A percentile compares a stretch with the other conserved stretches of the same genome.
Conservation (phyloP, 2,888 invertebrate species). For the Latheticus oryzae region DNA sequence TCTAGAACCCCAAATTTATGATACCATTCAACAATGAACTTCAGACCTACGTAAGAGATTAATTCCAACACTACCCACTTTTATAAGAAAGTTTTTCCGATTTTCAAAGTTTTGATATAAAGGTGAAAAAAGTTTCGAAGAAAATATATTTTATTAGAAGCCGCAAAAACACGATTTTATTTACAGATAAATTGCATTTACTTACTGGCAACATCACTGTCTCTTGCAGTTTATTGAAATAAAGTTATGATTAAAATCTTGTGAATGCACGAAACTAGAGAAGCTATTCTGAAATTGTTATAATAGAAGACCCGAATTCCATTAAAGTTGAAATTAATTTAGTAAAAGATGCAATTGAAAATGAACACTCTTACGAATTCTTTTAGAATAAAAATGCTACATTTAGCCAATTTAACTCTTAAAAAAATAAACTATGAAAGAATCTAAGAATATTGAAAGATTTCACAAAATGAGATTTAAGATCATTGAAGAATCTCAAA, state of each 20-base stretch:
- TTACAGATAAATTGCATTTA: no score
- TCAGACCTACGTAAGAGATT: slow-evolving; percentile 8
- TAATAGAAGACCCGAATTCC: no score
- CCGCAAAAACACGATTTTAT: no score
- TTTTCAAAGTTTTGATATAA: slow-evolving; percentile 19
- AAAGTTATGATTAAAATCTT: no score
- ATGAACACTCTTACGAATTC: slow-evolving; percentile 39
- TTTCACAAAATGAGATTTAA: not conserved
- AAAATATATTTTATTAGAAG: slow-evolving; percentile 22
- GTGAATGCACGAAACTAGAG: no score
- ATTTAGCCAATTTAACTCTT: slow-evolving; percentile 43
- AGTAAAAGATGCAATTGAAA: slow-evolving; percentile 41
- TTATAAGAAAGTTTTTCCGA: slow-evolving; percentile 17
- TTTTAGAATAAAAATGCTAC: slow-evolving; percentile 34
- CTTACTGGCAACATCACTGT: no score
- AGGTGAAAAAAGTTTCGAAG: slow-evolving; percentile 4
- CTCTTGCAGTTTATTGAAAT: no score
- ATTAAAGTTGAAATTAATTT: slow-evolving; percentile 38
- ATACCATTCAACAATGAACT: slow-evolving; percentile 11
- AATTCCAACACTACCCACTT: slow-evolving; percentile 17
- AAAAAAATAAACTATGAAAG: slow-evolving; percentile 18
- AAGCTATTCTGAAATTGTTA: no score
- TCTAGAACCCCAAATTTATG: slow-evolving; percentile 12
- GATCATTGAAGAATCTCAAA: not conserved
- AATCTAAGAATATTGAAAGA: not conserved